phyloP scores from a whole-genome alignment of 2,113 vertebrate species.

The Petrocephalus microphthalmus region DNA sequence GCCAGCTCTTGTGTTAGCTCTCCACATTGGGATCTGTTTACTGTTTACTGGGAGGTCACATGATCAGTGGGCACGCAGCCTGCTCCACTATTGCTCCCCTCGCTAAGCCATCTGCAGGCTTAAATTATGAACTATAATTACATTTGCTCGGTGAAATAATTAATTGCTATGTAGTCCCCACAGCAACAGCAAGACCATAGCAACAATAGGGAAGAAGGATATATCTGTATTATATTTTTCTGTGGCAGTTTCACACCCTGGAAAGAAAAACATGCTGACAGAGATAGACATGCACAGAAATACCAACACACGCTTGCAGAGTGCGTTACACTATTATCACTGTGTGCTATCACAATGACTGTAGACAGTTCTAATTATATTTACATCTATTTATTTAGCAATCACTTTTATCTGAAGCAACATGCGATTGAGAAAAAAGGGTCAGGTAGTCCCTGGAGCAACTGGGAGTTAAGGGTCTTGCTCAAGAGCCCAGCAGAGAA shows the following conservation, averaged over 20 bases:
- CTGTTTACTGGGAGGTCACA: conserved; percentile 4
- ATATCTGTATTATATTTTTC: not conserved
- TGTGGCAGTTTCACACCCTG: not conserved
- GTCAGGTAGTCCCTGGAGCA: too few species aligned
- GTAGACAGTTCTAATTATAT: not conserved
- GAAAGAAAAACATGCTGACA: not conserved
- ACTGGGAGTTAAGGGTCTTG: too few species aligned
- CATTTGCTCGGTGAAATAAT: not conserved
- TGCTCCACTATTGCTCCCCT: not conserved
- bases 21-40: conserved; percentile 3
- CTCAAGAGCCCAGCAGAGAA: not conserved
- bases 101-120: not conserved
- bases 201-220: not conserved
- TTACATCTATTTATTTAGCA: not conserved
- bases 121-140: not conserved
- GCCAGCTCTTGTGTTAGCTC: not conserved
- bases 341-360: not conserved
- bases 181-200: conserved; percentile 8
- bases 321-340: not conserved
- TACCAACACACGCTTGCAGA: not conserved
- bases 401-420: too few species aligned
- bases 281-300: not conserved
- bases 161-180: not conserved
- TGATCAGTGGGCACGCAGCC: not conserved
- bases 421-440: too few species aligned